Evolutionary conservation across 2,797 vertebrate species (phyloP).

Genomic region (Fringilla coelebs): DNA sequence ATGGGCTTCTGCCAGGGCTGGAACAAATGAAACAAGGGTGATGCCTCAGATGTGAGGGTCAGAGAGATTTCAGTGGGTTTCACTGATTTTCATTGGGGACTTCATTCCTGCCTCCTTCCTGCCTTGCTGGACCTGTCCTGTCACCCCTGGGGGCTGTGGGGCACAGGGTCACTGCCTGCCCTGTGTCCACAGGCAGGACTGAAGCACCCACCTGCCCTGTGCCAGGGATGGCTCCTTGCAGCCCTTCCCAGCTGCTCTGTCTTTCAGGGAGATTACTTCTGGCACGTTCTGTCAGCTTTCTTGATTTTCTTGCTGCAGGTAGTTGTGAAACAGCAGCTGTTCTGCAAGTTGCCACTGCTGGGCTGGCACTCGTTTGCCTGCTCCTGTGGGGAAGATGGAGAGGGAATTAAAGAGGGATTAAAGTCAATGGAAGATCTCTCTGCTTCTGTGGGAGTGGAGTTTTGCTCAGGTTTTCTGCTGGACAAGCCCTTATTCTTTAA

Average conservation of each 20-base stretch:
- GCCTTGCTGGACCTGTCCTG: neutral
- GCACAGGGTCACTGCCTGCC: neutral
- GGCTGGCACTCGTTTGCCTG: accelerated
- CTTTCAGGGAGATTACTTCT: neutral
- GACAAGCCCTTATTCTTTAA: neutral
- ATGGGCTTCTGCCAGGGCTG: neutral
- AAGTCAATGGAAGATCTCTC: neutral
- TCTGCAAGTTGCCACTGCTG: neutral
- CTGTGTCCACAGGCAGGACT: neutral
- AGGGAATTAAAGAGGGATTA: accelerated
- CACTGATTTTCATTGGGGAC: neutral
- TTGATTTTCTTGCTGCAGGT: neutral
- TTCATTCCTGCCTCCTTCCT: neutral
- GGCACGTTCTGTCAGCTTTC: neutral
- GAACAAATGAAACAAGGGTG: neutral
- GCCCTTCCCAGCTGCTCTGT: neutral
- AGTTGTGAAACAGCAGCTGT: neutral
- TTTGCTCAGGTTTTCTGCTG: neutral
- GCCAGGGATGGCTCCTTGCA: neutral
- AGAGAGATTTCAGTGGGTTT: neutral
- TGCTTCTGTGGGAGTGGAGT: neutral
- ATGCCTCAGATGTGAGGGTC: neutral
- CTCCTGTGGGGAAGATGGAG: neutral
- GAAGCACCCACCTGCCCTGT: neutral
- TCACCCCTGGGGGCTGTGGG: neutral